Base-by-base conservation (phyloP, 2,113 vertebrate genomes). In the Ptilonorhynchus violaceus region DNA sequence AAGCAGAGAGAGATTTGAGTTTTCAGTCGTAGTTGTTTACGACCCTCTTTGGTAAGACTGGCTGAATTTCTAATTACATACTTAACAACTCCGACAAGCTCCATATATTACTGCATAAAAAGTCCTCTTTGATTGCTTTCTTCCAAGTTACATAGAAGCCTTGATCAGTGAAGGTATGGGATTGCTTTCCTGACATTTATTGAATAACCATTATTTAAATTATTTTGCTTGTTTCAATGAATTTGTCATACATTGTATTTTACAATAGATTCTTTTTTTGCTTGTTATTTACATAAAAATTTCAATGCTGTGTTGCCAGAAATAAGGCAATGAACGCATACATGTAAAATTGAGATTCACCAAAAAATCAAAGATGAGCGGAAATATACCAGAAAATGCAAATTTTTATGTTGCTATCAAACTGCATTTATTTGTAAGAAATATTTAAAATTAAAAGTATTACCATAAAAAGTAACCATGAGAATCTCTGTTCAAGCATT, bases 121-220 rank as follows among this genome's bases (percentile, higher is more conserved):
- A 78, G 33, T 77, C 68, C 72, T 74, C 66, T 59, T 85, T 85
- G 60, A 67, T 44, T 24, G 4, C 49, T 81, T 94, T 96, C 76
- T 95, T 96, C 69, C 28, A 75, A 87, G 60, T 53, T 89, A 74
- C 63, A 50, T 5, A 73, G 63, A 90, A 92, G 77, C 28, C 63
- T 95, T 41, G 2, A 78, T 90, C 85, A 93, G 70, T 16, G 4
- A 90, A 96, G 79, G 49, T 74, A 76, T 69, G 60, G 73, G 69
- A 93, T 53, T 87, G 90, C 33, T 87, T 94, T 96, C 66, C 39
- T 91, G 93, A 84, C 78, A 85, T 81, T 94, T 93, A 94, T 62
- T 94, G 76, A 83, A 84, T 47, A 86, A 83, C 63, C 75, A 84
- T 89, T 96, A 97, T 91, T 89, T 70, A 82, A 95, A 93, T 92